Evolutionary conservation across 2,888 invertebrate genomes (phyloP).

Genomic region (Girardia tigrina): DNA sequence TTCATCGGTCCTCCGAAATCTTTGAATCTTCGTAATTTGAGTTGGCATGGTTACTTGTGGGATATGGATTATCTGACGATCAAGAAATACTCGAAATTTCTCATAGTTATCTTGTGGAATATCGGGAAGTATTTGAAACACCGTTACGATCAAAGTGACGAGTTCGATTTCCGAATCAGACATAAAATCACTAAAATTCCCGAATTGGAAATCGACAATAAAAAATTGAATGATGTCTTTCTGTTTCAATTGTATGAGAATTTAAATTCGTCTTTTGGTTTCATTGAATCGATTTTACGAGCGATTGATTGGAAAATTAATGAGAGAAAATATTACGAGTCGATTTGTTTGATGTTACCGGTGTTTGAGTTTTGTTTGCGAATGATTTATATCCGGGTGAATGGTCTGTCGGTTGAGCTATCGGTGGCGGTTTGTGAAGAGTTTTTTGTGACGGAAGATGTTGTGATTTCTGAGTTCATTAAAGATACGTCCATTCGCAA

Average conservation of each 20-base stretch:
- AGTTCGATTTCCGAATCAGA: not conserved
- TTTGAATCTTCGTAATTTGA: not conserved
- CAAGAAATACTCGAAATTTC: not conserved
- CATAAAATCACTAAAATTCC: not conserved
- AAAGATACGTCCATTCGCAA: not conserved
- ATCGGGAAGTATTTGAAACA: not conserved
- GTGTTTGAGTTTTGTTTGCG: not conserved
- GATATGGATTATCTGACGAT: not conserved
- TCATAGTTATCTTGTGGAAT: not conserved
- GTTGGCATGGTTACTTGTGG: not conserved
- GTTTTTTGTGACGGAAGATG: not conserved
- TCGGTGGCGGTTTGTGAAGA: not conserved
- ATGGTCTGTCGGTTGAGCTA: not conserved
- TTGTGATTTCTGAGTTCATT: not conserved
- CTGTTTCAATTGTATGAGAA: too few species aligned
- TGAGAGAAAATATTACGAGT: not conserved
- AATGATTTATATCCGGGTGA: not conserved
- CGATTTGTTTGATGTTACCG: not conserved
- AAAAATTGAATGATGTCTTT: too few species aligned
- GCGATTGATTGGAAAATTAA: not conserved
- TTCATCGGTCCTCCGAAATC: not conserved
- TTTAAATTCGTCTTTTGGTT: not conserved
- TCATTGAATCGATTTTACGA: not conserved
- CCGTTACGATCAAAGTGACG: not conserved
- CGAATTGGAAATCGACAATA: not conserved